phyloP scores from a whole-genome alignment of 2,888 invertebrate genomes.

The Idaea biselata region DNA sequence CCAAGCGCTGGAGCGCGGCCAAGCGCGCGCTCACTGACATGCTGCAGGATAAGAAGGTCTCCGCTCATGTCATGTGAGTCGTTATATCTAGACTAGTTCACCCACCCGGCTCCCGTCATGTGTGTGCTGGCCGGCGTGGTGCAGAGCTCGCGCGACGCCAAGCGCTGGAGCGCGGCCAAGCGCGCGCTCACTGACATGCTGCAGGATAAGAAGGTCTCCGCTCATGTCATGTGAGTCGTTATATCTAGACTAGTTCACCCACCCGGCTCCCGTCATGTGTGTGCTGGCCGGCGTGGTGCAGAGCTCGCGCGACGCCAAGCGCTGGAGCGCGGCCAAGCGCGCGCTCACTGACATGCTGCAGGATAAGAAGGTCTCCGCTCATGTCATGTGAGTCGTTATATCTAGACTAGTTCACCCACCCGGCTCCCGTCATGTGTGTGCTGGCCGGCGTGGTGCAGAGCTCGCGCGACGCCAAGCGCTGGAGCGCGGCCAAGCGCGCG shows the following conservation, averaged over 20 bases:
- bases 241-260: not conserved
- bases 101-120: slow-evolving; percentile 76
- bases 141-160: slow-evolving; percentile 34
- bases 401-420: not conserved
- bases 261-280: slow-evolving; percentile 79
- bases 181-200: slow-evolving; percentile 34
- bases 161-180: slow-evolving; percentile 50
- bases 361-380: slow-evolving; percentile 44
- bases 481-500: slow-evolving; percentile 46
- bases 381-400: slow-evolving; percentile 49
- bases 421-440: slow-evolving; percentile 76
- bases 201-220: slow-evolving; percentile 41
- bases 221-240: slow-evolving; percentile 54
- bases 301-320: slow-evolving; percentile 30
- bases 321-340: slow-evolving; percentile 48
- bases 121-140: slow-evolving; percentile 72
- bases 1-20: slow-evolving; percentile 49
- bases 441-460: slow-evolving; percentile 63
- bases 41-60: slow-evolving; percentile 38
- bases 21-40: slow-evolving; percentile 37
- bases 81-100: not conserved
- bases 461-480: slow-evolving; percentile 34
- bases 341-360: slow-evolving; percentile 36
- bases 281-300: slow-evolving; percentile 63
- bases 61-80: slow-evolving; percentile 58